Evolutionary conservation across 2,113 vertebrate species (phyloP), one percentile per base, ranked within the genome.

Genomic region (Abramis brama): DNA sequence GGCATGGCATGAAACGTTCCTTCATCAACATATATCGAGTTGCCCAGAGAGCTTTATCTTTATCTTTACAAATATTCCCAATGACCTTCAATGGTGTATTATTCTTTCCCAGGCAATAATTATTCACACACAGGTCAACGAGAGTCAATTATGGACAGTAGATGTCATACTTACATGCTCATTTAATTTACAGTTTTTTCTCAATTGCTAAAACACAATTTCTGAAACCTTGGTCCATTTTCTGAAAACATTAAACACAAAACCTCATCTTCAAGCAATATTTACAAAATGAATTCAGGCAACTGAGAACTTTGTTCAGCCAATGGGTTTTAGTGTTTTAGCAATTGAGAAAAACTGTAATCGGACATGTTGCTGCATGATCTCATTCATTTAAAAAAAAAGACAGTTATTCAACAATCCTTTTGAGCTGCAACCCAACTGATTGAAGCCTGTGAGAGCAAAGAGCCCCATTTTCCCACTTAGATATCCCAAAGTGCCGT

Each of bases 381-480:
- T 68, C 68, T 57, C 33, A 5, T 23, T 17, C 27, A 75, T 75
- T 47, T 15, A 2, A 21, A 75, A 25, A 25, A 27, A 47, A 47
- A 74, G 11, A 47, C 5, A 5, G 11, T 43, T n/a, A 73, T 60
- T 43, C 23, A 25, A n/a, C 7, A n/a, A n/a, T 25, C 21, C n/a
- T 43, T 39, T 27, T 39, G 33, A 10, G 64, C 70, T 12, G 80
- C 55, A 82, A 55, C 47, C 47, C 21, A 1, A 73, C 52, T 19
- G 45, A 33, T 55, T 23, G 43, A 5, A 25, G 45, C 62, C 62
- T 10, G 27, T 2, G 5, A 57, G 50, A 36, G 6, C 15, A 39
- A 55, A 84, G 12, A n/a, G 60, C 86, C 52, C 13, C 74, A 62
- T 85, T 79, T 68, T 85, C 21, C 68, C 62, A 74, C 86, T 87